Conservation (phyloP, 2,113 vertebrate genomes). For the Lagopus muta region DNA sequence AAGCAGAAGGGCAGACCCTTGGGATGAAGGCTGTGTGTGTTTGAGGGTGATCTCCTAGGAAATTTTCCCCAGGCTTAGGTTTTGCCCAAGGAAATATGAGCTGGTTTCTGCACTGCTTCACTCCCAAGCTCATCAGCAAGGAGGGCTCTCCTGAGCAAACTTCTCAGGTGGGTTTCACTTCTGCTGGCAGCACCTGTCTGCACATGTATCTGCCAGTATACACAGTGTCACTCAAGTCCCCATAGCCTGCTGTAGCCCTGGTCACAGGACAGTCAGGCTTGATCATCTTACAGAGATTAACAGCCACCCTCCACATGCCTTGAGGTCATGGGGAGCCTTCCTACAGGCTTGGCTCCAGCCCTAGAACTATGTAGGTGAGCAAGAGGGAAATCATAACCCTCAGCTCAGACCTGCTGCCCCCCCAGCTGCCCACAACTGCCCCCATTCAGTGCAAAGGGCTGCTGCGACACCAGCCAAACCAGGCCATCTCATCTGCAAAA, state of each 20-base stretch:
- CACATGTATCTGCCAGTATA: not conserved
- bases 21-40: constrained; percentile 1
- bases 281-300: constrained; percentile 15
- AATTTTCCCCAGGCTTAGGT: constrained; percentile 52
- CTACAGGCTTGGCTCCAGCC: not conserved
- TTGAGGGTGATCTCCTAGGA: constrained; percentile 50
- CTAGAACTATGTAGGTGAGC: not conserved
- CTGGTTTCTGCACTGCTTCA: constrained; percentile 29
- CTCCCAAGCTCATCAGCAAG: not conserved
- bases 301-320: not conserved
- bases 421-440: not conserved
- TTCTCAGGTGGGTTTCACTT: constrained; percentile 33
- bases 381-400: not conserved
- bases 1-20: constrained; percentile 13
- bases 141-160: constrained; percentile 3
- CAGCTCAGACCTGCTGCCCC: not conserved
- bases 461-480: not conserved
- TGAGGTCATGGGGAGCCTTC: not conserved
- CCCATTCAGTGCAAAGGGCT: accelerated
- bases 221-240: not conserved
- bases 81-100: constrained; percentile 55
- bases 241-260: not conserved
- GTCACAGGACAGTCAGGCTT: not conserved
- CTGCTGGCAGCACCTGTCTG: not conserved
- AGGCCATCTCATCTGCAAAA: not conserved